Base-by-base conservation (phyloP, 2,113 vertebrate species). In the Onychostoma macrolepis region DNA sequence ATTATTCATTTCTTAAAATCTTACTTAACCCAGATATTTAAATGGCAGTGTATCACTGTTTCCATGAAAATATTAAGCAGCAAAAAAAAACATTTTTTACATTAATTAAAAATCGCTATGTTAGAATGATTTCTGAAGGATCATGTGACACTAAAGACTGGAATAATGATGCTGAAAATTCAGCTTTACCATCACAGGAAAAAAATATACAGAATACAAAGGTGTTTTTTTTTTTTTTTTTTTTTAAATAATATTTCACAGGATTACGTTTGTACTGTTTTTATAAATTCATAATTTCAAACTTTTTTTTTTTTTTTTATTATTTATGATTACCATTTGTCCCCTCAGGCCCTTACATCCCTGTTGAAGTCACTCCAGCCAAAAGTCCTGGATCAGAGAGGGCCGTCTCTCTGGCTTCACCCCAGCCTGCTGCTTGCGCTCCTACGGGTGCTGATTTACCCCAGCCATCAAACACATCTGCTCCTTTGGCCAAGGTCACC, bases 381-480 rank as follows among this genome's bases (percentile, higher is more conserved):
- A 97, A 97, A 93, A 92, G 79, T 8, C 88, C 94, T 86, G 87
- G 83, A 36, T 88, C 8, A 0, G 92, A 93, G 89, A 95, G 92
- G 15, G 89, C 88, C 1, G 90, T 86, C 0, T 86, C 86, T 4
- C 30, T 94, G 67, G 90, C 95, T 11, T 99, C 97, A 0, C 98
- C 98, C 0, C 96, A 88, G 56, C 94, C 93, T 0, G 97, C 96
- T 17, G 92, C 94, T 80, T 98, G 96, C 74, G 96, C 97, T 84
- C 97, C 97, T 7, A 90, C 89, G 41, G 91, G 94, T 45, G 97
- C 97, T 4, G 96, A 97, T 86, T 93, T 98, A 50, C 97, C 97
- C 0, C 93, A 96, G 17, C 88, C 97, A 24, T 97, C 97, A 69
- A 95, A 87, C 91, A 99, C 97, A 36, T 93, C 0, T 94, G 91